Conservation (phyloP, 2,113 vertebrate species). For the Alaudala cheleensis region DNA sequence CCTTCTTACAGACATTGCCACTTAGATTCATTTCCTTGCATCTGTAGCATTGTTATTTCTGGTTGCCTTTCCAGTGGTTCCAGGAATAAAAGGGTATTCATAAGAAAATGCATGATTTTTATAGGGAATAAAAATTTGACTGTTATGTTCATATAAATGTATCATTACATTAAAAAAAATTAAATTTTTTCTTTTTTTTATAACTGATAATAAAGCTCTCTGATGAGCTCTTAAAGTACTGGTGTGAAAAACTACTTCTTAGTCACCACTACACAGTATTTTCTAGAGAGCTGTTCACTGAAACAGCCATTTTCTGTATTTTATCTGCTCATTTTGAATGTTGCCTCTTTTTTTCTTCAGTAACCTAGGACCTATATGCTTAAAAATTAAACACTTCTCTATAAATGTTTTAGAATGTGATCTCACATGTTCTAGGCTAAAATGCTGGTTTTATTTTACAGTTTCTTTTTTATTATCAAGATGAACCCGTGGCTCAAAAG, state of each 20-base stretch:
- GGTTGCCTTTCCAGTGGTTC: background rate
- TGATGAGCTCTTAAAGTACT: slow-evolving; percentile 46
- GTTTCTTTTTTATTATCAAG: background rate
- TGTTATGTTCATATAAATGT: slow-evolving; percentile 27
- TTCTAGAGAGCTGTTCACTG: background rate
- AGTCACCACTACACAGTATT: background rate
- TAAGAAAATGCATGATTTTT: slow-evolving; percentile 3
- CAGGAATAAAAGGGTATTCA: slow-evolving; percentile 34
- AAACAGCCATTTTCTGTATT: background rate
- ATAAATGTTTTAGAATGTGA: background rate
- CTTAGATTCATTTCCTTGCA: background rate
- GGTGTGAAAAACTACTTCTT: background rate
- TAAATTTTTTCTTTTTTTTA: background rate
- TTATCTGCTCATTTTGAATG: background rate
- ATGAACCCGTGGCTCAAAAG: background rate
- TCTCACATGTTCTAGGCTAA: background rate
- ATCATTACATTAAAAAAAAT: slow-evolving; percentile 28
- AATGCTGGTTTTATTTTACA: background rate
- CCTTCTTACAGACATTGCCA: fast-evolving
- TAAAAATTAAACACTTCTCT: background rate
- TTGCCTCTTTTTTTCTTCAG: background rate
- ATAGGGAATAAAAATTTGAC: slow-evolving; percentile 29
- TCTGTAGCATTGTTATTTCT: background rate
- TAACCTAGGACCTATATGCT: background rate
- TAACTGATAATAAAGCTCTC: slow-evolving; percentile 46